Conservation (phyloP, 2,113 vertebrate genomes). For the Myotis brandtii region DNA sequence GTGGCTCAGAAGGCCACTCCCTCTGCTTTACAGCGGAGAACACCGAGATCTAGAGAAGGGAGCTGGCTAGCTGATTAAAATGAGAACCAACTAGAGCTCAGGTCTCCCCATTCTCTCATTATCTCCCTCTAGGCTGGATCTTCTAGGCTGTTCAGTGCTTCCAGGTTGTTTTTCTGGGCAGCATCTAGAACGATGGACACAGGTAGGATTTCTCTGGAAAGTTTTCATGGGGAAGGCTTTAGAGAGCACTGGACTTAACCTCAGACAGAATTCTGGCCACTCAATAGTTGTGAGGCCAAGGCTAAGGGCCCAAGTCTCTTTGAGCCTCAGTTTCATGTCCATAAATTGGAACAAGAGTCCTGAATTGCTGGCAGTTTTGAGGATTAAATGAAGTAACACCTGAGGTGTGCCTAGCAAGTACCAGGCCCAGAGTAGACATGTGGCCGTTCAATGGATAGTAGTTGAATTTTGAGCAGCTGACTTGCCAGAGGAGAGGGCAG, state of each 20-base stretch:
- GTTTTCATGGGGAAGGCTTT: not conserved
- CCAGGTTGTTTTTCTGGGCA: not conserved
- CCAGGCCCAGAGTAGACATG: not conserved
- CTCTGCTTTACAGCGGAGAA: slow-evolving; percentile 17
- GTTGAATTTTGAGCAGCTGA: not conserved
- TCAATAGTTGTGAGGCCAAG: not conserved
- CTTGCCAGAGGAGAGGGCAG: not conserved
- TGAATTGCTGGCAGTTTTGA: not conserved
- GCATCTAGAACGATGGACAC: not conserved
- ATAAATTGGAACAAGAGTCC: not conserved
- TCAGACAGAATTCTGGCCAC: not conserved
- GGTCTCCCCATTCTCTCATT: not conserved
- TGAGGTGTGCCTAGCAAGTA: not conserved
- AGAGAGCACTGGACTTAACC: not conserved
- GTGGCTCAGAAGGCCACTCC: slow-evolving; percentile 57
- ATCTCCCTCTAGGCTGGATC: not conserved
- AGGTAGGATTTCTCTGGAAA: not conserved
- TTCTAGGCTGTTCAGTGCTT: not conserved
- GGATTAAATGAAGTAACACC: not conserved
- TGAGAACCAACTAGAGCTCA: not conserved
- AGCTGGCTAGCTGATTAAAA: slow-evolving; percentile 4
- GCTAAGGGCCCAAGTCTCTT: not conserved
- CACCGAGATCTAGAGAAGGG: not conserved
- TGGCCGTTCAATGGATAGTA: not conserved
- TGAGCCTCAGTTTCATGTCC: not conserved